Evolutionary conservation across 2,797 vertebrate genomes (phyloP), one percentile per base, ranked within the genome.

Genomic region (Sternotherus odoratus): DNA sequence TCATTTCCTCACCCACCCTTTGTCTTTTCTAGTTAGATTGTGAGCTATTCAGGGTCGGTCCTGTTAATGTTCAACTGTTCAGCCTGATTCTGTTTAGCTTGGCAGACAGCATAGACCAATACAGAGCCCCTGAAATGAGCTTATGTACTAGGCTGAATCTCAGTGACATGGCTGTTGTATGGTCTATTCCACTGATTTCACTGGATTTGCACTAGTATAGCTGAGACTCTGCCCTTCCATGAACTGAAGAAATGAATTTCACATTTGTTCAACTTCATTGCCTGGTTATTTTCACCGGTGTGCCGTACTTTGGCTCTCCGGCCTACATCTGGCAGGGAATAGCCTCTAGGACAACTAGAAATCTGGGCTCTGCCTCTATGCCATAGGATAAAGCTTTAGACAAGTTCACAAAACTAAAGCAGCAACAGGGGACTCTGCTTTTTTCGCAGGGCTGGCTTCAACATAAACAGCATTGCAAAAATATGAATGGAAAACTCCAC

Each of bases 241-340:
- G 72, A 46, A 28, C 33, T 21, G 85, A 88, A 63, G 84, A 82
- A 88, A 94, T 84, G 91, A 83, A 79, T 94, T 94, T 82, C 54
- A 87, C 88, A 36, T 36, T 85, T 88, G 11, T 85, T 94, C 92
- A 96, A 94, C 94, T 93, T 84, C 87, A 9, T 3, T 79, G 87
- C 87, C 77, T 79, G 19, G 79, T 50, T 81, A 79, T 48, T 83
- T 82, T 69, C 94, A 91, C 82, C 66, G 77, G 77, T 66, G 77
- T 33, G 85, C 77, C 54, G 28, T 36, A 5, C 2, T n/a, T 79
- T 13, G 78, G 88, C 28, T 56, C 89, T 16, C 28, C 8, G 8
- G 84, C 79, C 39, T n/a, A 75, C 6, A 77, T 1, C 51, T 77
- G 13, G 48, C 78, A 39, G 28, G 6, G 66, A 26, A 43, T 57